Evolutionary conservation across 1,140 invertebrate species (phyloP).

Genomic region (Drosophila virilis): DNA sequence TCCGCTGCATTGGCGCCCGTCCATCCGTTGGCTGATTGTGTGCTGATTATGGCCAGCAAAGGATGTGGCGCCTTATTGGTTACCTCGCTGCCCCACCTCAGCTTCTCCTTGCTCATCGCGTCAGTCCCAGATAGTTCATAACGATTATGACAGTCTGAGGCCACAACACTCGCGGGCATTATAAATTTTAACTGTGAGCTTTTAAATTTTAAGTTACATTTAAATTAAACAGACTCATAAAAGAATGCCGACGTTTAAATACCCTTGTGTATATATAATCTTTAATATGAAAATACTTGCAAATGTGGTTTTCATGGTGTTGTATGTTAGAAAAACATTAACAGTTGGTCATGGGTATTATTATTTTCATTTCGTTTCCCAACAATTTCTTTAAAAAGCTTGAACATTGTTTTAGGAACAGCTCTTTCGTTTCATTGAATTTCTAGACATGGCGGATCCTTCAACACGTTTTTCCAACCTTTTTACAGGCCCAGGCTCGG

Average conservation of each 20-base stretch:
- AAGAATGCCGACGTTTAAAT: not conserved
- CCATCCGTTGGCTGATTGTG: constrained; percentile 68
- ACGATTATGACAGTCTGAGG: constrained; percentile 46
- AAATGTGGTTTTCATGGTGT: too few relatives aligned
- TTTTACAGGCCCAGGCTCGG: not conserved
- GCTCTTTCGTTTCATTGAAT: not conserved
- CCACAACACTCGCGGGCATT: constrained; percentile 51
- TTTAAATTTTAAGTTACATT: constrained; percentile 3
- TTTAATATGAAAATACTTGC: too few relatives aligned
- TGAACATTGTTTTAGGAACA: not conserved
- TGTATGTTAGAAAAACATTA: not conserved
- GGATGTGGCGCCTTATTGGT: constrained; percentile 73
- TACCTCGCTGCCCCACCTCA: not conserved
- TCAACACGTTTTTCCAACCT: not conserved
- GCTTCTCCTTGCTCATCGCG: not conserved
- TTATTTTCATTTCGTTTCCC: too few relatives aligned
- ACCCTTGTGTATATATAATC: not conserved
- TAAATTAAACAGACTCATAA: not conserved
- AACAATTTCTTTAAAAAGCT: not conserved
- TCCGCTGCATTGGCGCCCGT: constrained; percentile 57
- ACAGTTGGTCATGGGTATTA: not conserved
- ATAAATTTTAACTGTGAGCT: constrained; percentile 29
- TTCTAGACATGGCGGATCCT: not conserved
- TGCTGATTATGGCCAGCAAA: constrained; percentile 72
- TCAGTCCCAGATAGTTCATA: constrained; percentile 58